Evolutionary conservation across 2,797 vertebrate genomes (phyloP).

Genomic region (Ptychadena robeensis): DNA sequence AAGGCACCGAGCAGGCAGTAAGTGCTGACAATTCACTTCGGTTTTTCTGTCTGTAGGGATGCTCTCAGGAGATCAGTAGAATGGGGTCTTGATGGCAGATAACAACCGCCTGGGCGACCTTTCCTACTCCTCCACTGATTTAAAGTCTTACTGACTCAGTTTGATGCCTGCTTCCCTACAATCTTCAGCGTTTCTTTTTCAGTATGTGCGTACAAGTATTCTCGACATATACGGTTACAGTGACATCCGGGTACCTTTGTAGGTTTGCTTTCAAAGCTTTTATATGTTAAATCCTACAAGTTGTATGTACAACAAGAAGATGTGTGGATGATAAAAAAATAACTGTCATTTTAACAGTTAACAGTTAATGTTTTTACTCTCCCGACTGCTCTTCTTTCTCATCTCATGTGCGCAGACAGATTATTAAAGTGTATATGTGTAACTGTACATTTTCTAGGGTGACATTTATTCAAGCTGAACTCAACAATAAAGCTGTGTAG

Average conservation of each 20-base stretch:
- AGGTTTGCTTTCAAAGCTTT: background rate
- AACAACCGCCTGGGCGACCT: constrained; percentile 7
- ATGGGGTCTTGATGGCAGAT: constrained; percentile 27
- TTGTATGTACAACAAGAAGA: background rate
- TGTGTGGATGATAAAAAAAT: background rate
- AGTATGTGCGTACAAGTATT: constrained; percentile 1
- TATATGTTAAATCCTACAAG: background rate
- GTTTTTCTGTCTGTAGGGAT: constrained; percentile 13
- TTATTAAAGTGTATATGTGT: background rate
- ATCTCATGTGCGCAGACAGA: no score
- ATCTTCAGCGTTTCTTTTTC: constrained; percentile 12
- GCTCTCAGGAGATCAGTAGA: constrained; percentile 21
- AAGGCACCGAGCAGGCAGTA: constrained; percentile 26
- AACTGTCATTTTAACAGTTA: background rate
- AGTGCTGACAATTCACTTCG: constrained; percentile 41
- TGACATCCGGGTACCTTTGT: background rate
- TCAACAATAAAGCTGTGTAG: no score
- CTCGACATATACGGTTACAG: background rate
- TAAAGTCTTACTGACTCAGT: background rate
- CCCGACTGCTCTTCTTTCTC: background rate
- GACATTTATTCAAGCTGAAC: no score
- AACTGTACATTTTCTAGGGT: background rate
- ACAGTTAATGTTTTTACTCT: background rate
- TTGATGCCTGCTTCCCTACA: constrained; percentile 11
- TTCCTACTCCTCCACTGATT: background rate